Evolutionary conservation across 2,888 invertebrate species (phyloP).

Genomic region (Drosophila lutescens): DNA sequence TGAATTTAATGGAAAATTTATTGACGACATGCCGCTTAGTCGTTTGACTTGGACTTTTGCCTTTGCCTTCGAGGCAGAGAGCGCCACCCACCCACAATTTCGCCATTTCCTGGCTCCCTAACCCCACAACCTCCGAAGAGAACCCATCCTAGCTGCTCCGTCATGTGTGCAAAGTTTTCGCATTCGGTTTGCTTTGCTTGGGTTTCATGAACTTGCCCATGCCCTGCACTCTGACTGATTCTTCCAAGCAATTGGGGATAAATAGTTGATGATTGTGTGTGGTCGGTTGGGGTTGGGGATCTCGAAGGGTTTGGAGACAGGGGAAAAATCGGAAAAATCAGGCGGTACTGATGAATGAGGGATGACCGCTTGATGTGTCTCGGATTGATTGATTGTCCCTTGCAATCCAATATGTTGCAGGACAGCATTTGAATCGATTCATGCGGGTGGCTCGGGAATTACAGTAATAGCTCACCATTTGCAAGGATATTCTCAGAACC

Average conservation of each 20-base stretch:
- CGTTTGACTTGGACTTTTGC: conserved; percentile 77
- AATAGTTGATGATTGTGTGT: conserved; percentile 53
- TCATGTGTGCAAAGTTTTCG: conserved; percentile 70
- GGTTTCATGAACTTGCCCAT: conserved; percentile 62
- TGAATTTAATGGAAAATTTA: conserved; percentile 82
- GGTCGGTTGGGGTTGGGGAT: not conserved
- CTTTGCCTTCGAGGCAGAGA: conserved; percentile 43
- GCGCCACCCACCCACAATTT: conserved; percentile 21
- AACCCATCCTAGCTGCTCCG: conserved; percentile 50
- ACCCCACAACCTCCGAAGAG: not conserved
- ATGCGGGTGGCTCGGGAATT: conserved; percentile 27
- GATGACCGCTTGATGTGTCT: conserved; percentile 45
- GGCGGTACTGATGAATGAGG: conserved; percentile 31
- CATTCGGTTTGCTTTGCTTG: conserved; percentile 56
- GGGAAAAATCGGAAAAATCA: conserved; percentile 7
- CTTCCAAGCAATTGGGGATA: conserved; percentile 46
- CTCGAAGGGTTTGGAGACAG: not conserved
- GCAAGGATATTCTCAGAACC: conserved; percentile 16
- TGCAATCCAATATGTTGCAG: conserved; percentile 46
- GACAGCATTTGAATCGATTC: conserved; percentile 34
- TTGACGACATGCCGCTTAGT: conserved; percentile 81
- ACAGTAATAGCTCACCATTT: conserved; percentile 33
- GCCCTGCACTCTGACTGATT: conserved; percentile 50
- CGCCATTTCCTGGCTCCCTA: conserved; percentile 10
- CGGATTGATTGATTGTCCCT: conserved; percentile 47